phyloP scores from a whole-genome alignment of 2,888 invertebrate species.

The Cephus runcator region DNA sequence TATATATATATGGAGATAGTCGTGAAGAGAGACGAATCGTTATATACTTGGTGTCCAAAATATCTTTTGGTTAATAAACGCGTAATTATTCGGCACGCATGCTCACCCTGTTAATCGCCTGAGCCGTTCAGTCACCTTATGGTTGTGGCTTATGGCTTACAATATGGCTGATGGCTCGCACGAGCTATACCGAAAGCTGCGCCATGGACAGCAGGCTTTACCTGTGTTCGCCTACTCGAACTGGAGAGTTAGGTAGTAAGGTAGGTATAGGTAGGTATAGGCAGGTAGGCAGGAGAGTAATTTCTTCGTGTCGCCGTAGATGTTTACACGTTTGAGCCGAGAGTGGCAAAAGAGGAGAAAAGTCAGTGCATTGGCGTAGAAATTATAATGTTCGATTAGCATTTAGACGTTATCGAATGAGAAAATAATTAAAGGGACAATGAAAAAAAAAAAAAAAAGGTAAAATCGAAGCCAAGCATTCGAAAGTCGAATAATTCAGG shows the following conservation, averaged over 20 bases:
- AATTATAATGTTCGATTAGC: background rate
- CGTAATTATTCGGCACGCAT: conserved; percentile 52
- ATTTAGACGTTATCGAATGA: background rate
- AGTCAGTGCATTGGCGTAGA: conserved; percentile 24
- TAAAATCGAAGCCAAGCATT: background rate
- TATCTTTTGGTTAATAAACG: conserved; percentile 28
- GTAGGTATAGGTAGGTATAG: conserved; percentile 6
- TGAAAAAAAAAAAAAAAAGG: background rate
- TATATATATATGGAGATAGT: background rate
- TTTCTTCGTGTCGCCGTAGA: conserved; percentile 42
- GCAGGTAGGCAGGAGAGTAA: conserved; percentile 28
- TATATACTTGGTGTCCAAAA: background rate
- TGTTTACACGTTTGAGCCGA: conserved; percentile 43
- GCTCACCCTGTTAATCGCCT: conserved; percentile 49
- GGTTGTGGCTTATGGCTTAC: conserved; percentile 28
- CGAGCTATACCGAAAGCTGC: background rate
- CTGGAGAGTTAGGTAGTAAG: background rate
- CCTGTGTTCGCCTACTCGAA: conserved; percentile 1
- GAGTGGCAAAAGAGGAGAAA: conserved; percentile 32
- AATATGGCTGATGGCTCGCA: conserved; percentile 26
- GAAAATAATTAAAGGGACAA: background rate
- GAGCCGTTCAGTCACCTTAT: conserved; percentile 13
- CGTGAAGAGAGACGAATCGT: background rate
- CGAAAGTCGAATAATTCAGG: background rate
- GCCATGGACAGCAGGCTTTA: background rate